Base-by-base conservation (phyloP, 2,888 invertebrate species). In the Agonopterix subpropinquella region DNA sequence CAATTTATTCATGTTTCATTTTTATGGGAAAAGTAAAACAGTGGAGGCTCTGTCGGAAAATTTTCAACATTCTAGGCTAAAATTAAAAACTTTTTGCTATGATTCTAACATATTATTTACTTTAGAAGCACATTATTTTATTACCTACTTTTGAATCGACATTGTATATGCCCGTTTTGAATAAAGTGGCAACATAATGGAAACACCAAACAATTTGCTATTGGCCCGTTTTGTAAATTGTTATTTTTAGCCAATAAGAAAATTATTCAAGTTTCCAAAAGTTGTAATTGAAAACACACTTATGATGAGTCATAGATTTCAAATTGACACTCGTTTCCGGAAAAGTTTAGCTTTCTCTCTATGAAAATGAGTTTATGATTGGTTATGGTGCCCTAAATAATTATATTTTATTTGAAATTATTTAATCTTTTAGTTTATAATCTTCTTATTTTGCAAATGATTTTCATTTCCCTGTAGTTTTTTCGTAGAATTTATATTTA, bases 251-350 rank as follows among this genome's bases (percentile, higher is more conserved):
- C 11, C 11, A 8, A 48, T 53, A 9, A 53, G 10, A 48, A 2
- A 39, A 10, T 37, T 41, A 9, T 41, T 2, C 9, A 1, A 28
- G 7, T 28, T 28, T 45, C n/a, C 45, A 36, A 44, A 54, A 56
- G 59, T 57, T 61, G 70, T 67, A 70, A 73, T 59, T 50, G 67
- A 78, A 73, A 80, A 55, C 71, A 59, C 58, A 77, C 59, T 66
- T 66, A 66, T 57, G 79, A 77, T 87, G 86, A 87, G 83, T 86
- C 86, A 86, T 83, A 83, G 79, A 81, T 77, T 79, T 28, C 75
- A 74, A 64, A 73, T 57, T 81, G 87, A 88, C 87, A 88, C 87
- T 83, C 84, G 81, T 85, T 87, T 88, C 87, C 87, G 87, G 87
- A 75, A 76, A 78, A 80, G 71, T 78, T 73, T 72, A 71, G 56